A percentile compares a stretch with the other conserved stretches of the same genome.
Evolutionary conservation across 2,797 vertebrate species (phyloP).

Genomic region (Tiaroga cobitis): DNA sequence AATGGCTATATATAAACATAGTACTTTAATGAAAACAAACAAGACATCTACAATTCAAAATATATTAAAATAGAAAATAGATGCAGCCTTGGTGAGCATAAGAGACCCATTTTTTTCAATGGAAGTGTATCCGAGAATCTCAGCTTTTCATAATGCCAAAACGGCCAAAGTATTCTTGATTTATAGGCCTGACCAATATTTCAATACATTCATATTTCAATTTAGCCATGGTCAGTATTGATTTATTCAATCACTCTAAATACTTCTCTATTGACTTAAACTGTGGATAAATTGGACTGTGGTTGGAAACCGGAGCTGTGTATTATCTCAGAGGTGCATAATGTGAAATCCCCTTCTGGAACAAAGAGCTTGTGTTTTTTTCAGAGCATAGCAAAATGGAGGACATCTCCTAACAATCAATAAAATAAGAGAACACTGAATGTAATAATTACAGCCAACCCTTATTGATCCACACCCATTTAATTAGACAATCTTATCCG

Average conservation of each 20-base stretch:
- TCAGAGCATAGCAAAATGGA: neutral
- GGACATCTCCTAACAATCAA: neutral
- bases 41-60: neutral
- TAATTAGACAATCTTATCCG: conserved; percentile 73
- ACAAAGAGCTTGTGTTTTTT: conserved; percentile 8
- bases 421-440: conserved; percentile 23
- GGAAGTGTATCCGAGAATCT: neutral
- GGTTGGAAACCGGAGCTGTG: conserved; percentile 41
- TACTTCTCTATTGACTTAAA: neutral
- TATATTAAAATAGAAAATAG: neutral
- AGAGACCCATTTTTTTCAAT: neutral
- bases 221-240: conserved; percentile 24
- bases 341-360: conserved; percentile 3
- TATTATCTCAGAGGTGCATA: conserved; percentile 26
- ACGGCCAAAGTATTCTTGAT: neutral
- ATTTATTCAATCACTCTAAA: conserved; percentile 28
- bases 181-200: neutral
- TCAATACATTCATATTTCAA: neutral
- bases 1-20: neutral
- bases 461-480: conserved; percentile 75
- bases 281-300: conserved; percentile 31
- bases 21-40: neutral
- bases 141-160: neutral
- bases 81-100: neutral
- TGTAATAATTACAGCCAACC: conserved; percentile 66